Base-by-base conservation (phyloP, 2,113 vertebrate species). In the Odobenus rosmarus region DNA sequence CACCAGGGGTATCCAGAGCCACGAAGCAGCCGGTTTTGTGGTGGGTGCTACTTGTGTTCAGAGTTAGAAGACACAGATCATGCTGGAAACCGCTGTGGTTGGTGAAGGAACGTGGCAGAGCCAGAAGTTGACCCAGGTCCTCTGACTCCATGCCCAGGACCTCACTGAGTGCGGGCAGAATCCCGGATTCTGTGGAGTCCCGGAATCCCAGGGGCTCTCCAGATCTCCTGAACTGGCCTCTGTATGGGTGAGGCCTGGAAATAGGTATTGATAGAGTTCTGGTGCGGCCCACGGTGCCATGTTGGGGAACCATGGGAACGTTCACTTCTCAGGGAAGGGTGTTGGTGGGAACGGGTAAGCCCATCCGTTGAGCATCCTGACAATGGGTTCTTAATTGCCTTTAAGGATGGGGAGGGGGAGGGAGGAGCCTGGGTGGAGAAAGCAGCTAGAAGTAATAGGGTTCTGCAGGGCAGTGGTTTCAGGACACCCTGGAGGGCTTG, bases 211-310 rank as follows among this genome's bases (percentile, higher is more conserved):
- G 82, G 33, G 64, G 0, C 15, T 31, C 3, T 19, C 36, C 23
- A 3, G 39, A 24, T 5, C 42, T 33, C 39, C 49, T 12, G 81
- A 39, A 0, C 10, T 28, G 57, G 33, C 51, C 4, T 36, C 57
- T 87, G 3, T 21, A 11, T 0, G 31, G 51, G 2, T 9, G 8
- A 14, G 59, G 14, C 26, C 86, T 79, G 72, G 88, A 39, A 13
- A 11, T 0, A 5, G 0, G 15, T 1, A 0, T 4, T 36, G 19
- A 16, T 16, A 1, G n/a, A 6, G 24, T 6, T 55, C 39, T 0
- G 64, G 39, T 18, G 36, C 8, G 18, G 51, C 9, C 51, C 31
- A 0, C 1, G 7, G 61, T 21, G 3, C 39, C 24, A 0, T 1
- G 7, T 12, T 16, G n/a, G 51, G 69, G 64, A 42, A 18, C 62